These are phyloP conservation scores for Sminthopsis crassicaudata DNA, from an alignment of 2,113 vertebrate species.

Conservation along the genomic window DNA sequence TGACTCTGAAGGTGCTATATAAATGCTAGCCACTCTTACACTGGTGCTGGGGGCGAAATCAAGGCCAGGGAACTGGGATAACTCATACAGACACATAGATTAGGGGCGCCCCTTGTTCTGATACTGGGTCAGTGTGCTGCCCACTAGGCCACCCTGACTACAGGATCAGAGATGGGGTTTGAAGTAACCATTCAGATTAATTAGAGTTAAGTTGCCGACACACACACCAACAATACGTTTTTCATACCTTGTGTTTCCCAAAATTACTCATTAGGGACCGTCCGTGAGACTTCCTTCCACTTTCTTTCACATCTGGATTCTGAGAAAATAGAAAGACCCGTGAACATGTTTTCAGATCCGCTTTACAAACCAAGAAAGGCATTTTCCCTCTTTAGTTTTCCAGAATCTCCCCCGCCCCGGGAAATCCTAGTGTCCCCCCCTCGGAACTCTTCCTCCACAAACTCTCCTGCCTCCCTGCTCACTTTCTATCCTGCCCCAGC, in stretches of 20 bases:
- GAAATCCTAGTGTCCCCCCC: neutral
- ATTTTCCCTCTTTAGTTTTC: neutral
- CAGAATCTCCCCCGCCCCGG: neutral
- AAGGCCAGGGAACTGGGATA: neutral
- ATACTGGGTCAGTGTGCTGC: neutral
- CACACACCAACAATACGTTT: neutral
- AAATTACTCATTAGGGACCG: conserved; percentile 94
- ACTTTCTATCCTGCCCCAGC: neutral
- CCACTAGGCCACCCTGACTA: neutral
- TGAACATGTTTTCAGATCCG: neutral
- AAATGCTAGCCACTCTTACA: too few relatives aligned
- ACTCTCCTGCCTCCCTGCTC: too few relatives aligned
- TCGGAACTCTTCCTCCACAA: neutral
- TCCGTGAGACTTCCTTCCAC: conserved; percentile 92
- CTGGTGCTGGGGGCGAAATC: neutral
- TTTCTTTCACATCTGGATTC: conserved; percentile 90
- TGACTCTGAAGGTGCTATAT: neutral
- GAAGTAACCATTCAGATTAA: neutral
- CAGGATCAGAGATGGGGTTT: neutral
- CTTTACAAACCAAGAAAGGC: neutral
- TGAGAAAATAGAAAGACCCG: conserved; percentile 77
- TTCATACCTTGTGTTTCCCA: conserved; percentile 93
- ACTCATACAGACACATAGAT: neutral
- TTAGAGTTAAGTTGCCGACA: neutral
- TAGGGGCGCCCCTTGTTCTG: neutral